These are phyloP conservation scores for Leptinotarsa undecemlineata DNA, from an alignment of 1,140 invertebrate species.

Conservation along the genomic window DNA sequence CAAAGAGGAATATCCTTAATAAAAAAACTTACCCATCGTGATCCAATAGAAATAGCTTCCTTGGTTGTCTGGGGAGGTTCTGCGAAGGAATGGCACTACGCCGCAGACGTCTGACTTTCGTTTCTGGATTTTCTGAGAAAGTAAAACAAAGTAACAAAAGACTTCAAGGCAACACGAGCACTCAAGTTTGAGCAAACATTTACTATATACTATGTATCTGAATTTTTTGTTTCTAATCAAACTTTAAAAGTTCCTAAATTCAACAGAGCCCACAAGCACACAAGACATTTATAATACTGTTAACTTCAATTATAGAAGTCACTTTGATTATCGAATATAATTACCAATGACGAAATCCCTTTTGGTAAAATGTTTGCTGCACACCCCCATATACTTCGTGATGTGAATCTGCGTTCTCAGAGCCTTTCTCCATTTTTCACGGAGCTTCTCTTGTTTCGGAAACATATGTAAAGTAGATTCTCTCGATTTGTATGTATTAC, in stretches of 20 bases:
- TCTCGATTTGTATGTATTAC: background rate
- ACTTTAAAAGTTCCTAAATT: too few species aligned
- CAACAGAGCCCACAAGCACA: too few species aligned
- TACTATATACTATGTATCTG: too few species aligned
- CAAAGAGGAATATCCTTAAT: background rate
- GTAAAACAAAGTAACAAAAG: background rate
- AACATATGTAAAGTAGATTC: background rate
- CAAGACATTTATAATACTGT: too few species aligned
- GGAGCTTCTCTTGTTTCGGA: background rate
- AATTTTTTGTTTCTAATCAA: too few species aligned
- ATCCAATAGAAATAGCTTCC: background rate
- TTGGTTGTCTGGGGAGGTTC: background rate
- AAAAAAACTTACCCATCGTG: background rate
- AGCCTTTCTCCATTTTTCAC: background rate
- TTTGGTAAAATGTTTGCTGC: slow-evolving; percentile 3
- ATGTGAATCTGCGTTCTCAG: background rate
- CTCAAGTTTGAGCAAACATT: too few species aligned
- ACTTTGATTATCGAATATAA: too few species aligned
- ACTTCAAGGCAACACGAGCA: too few species aligned
- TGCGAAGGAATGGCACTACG: background rate
- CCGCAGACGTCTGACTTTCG: background rate
- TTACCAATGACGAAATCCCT: background rate
- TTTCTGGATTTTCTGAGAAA: background rate
- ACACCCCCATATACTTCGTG: background rate
- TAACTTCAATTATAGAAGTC: too few species aligned